Evolutionary conservation across 2,797 vertebrate genomes (phyloP).

Genomic region (Distichodus sexfasciatus): DNA sequence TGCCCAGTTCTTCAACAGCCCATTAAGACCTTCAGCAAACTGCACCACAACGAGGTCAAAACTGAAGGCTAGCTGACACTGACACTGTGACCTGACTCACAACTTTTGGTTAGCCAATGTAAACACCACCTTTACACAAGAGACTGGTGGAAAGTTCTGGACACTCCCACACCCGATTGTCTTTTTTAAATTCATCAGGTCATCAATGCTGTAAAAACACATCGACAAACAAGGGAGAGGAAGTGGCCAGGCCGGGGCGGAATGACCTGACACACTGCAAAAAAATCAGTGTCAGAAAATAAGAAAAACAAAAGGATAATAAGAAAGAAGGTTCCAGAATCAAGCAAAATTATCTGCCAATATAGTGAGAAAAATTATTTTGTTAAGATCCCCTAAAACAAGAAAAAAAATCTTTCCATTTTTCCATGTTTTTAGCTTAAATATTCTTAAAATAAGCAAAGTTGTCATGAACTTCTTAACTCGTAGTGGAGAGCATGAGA

Average conservation of each 20-base stretch:
- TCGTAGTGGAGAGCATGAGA: too few species aligned
- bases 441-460: too few species aligned
- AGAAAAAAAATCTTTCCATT: too few species aligned
- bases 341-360: too few species aligned
- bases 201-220: not conserved
- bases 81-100: conserved; percentile 3
- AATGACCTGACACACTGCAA: not conserved
- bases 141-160: not conserved
- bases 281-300: too few species aligned
- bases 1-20: not conserved
- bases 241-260: not conserved
- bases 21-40: not conserved
- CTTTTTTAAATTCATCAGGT: too few species aligned
- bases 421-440: too few species aligned
- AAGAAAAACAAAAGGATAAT: too few species aligned
- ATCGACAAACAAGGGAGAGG: not conserved
- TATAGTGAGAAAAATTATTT: too few species aligned
- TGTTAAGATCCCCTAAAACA: too few species aligned
- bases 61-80: conserved; percentile 25
- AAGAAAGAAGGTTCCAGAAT: too few species aligned
- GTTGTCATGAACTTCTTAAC: too few species aligned
- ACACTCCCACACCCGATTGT: not conserved
- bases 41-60: conserved; percentile 13
- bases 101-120: not conserved
- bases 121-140: conserved; percentile 18